These are phyloP conservation scores for Chelon auratus DNA, from an alignment of 2,797 vertebrate species.

Conservation along the genomic window DNA sequence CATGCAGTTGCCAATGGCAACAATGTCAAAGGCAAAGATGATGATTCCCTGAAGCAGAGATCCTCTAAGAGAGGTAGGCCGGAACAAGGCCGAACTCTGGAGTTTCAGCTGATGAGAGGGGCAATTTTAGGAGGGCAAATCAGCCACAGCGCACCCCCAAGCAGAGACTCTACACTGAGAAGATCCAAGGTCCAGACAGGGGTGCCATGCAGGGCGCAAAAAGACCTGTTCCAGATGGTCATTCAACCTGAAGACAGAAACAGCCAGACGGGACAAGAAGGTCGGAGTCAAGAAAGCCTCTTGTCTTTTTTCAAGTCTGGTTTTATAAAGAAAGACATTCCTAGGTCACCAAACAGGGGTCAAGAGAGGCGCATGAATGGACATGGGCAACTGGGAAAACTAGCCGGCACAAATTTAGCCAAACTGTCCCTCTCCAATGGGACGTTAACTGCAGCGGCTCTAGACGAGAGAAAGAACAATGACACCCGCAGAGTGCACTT, in stretches of 20 bases:
- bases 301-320: slow-evolving; percentile 82
- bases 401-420: slow-evolving; percentile 48
- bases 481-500: slow-evolving; percentile 52
- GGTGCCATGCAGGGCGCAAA: slow-evolving; percentile 44
- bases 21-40: slow-evolving; percentile 67
- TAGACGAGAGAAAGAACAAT: slow-evolving; percentile 55
- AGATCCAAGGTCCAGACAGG: slow-evolving; percentile 57
- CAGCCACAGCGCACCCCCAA: slow-evolving; percentile 72
- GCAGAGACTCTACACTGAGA: slow-evolving; percentile 78
- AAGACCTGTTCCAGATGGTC: slow-evolving; percentile 56
- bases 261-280: slow-evolving; percentile 66
- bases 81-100: slow-evolving; percentile 73
- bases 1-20: slow-evolving; percentile 46
- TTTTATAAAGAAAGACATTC: slow-evolving; percentile 83
- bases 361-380: slow-evolving; percentile 54
- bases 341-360: slow-evolving; percentile 56
- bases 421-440: slow-evolving; percentile 81
- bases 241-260: slow-evolving; percentile 54
- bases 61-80: slow-evolving; percentile 73
- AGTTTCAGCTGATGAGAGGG: slow-evolving; percentile 63
- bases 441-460: slow-evolving; percentile 53
- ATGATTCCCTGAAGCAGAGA: slow-evolving; percentile 72
- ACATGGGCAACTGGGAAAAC: slow-evolving; percentile 49
- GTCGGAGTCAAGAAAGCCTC: slow-evolving; percentile 78
- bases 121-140: slow-evolving; percentile 58